A percentile compares a stretch with the other conserved stretches of the same genome.
phyloP scores from a whole-genome alignment of 64 coral and sea anemone species.

The Pocillopora damicornis region DNA sequence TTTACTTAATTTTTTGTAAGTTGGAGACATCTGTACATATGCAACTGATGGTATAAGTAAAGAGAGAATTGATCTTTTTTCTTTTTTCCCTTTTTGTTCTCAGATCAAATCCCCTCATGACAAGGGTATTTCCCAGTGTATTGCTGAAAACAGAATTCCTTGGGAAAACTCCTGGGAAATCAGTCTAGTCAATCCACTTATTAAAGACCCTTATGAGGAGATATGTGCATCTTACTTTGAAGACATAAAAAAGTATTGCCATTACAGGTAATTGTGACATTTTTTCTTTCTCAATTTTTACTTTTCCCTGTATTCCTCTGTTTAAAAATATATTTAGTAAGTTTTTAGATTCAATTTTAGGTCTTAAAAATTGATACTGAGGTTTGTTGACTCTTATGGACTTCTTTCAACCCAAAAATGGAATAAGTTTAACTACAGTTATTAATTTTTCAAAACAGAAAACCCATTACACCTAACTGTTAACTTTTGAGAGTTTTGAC shows the following conservation, averaged over 20 bases:
- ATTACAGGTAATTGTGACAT: constrained; percentile 59
- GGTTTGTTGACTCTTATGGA: too few relatives aligned
- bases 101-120: constrained; percentile 96
- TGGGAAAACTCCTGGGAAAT: constrained; percentile 86
- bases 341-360: too few relatives aligned
- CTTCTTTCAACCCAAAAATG: too few relatives aligned
- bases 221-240: constrained; percentile 73
- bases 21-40: too few relatives aligned
- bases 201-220: constrained; percentile 69
- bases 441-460: too few relatives aligned
- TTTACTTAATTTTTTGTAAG: too few relatives aligned
- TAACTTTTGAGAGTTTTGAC: too few relatives aligned
- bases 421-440: too few relatives aligned
- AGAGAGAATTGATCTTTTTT: neutral
- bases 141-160: constrained; percentile 75
- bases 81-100: constrained; percentile 8
- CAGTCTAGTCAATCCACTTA: constrained; percentile 6
- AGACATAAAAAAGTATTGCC: constrained; percentile 80
- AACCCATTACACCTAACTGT: too few relatives aligned
- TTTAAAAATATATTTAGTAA: neutral
- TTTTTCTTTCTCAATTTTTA: too few relatives aligned
- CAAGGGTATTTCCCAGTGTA: constrained; percentile 87
- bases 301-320: neutral
- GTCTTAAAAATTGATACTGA: too few relatives aligned
- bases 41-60: too few relatives aligned